Base-by-base conservation (phyloP, 92 coral and sea anemone species). In the Zoanthus sociatus region DNA sequence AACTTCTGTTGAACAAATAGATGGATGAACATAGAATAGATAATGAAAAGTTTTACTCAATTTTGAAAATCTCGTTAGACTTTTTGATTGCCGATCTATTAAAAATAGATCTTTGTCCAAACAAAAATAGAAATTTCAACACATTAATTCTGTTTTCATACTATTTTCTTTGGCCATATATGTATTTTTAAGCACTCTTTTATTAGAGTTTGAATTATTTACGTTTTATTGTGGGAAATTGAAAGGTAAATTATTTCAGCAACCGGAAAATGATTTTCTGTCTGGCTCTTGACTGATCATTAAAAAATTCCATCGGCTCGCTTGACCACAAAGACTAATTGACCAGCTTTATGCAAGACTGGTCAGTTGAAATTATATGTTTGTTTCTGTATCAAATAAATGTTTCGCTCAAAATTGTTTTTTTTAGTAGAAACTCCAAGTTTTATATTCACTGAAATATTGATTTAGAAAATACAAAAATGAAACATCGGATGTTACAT, bases 201-300 rank as follows among this genome's bases (percentile, higher is more conserved):
- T 73, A 81, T 81, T 81, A 63, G 10, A 81, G 85, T 81, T 26
- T 81, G 61, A 13, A 66, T 81, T 81, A 68, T 81, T 81, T 66
- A 81, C 75, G 66, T 26, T 66, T 66, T 67, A 37, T n/a, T 81
- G 73, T 81, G 63, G 85, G 75, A 66, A 81, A 30, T 26, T 26
- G 26, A 55, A 79, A 63, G 44, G 51, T 48, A 81, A 66, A 81
- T 81, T 66, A 47, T 81, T 81, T 30, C 12, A n/a, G 74, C 30
- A 66, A 63, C 26, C 73, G 73, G 85, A 63, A 66, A 46, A 81
- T 81, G 75, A 81, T 47, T 44, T 66, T 81, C 75, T 26, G 30
- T 64, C 42, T 66, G 42, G 42, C 32, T 81, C 63, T 50, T 17
- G 9, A 51, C 55, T 50, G 7, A 69, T 13, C 74, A 69, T 30